Base-by-base conservation (phyloP, 1,140 invertebrate genomes). In the Diorhabda carinulata region DNA sequence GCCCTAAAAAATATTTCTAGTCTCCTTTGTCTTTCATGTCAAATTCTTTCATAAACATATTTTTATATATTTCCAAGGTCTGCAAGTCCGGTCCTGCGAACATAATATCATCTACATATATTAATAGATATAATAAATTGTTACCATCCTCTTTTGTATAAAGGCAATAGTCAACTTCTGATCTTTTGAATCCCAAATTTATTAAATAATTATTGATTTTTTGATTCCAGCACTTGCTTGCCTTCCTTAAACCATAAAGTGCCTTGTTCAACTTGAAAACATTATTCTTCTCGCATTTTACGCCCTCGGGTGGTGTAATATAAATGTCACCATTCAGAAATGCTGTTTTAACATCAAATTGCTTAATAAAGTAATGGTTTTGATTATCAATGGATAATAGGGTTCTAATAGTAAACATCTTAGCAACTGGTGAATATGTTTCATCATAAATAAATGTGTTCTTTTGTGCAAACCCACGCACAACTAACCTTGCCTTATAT, bases 401-500 rank as follows among this genome's bases (percentile, higher is more conserved):
- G 5, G 47, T 52, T 47, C 63, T 9, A 56, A 65, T 65, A 10
- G 63, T 52, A 52, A 25, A 52, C 10, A 57, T 65, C 40, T 41
- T 57, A 52, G 63, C 63, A 3, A 57, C 44, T 5, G 63, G 63
- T 10, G 63, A 65, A 65, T 65, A 65, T 3, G 47, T 61, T 41
- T 57, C 9, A 10, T 60, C 7, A 76, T 66, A 8, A 25, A 25
- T 25, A 25, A 25, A 25, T 25, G 25, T 25, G 25, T 25, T 25
- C 25, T 25, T 25, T 25, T 25, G 25, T 74, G 74, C 52, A 63
- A 74, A 81, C 8, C 80, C 81, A 71, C 79, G 77, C 41, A 77
- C 78, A 9, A 83, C 81, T 61, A 81, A 70, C 62, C 80, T 70
- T 9, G 82, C 80, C 71, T 83, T 83, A 65, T 78, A 73, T 57